phyloP scores from a whole-genome alignment of 2,113 vertebrate species.

The Gorsachius goisagi region DNA sequence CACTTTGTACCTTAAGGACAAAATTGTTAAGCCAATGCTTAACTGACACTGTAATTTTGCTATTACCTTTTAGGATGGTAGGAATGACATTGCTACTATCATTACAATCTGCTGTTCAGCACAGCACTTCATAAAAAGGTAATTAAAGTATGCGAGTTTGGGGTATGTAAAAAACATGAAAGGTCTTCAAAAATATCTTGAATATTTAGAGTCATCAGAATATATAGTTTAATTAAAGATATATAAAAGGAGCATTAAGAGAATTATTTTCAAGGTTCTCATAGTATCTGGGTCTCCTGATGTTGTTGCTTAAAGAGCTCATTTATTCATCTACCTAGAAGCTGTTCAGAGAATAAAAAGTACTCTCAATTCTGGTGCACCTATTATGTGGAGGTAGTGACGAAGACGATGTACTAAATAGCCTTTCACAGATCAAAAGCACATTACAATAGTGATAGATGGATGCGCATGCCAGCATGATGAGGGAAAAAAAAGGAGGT shows the following conservation, averaged over 20 bases:
- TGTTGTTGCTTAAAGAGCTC: neutral
- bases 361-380: neutral
- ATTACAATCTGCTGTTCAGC: neutral
- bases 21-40: neutral
- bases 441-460: neutral
- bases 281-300: neutral
- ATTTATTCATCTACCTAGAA: constrained; percentile 12
- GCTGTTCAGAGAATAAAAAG: constrained; percentile 1
- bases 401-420: constrained; percentile 15
- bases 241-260: neutral
- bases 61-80: neutral
- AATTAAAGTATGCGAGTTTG: neutral
- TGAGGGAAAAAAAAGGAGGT: neutral
- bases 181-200: neutral
- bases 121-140: neutral
- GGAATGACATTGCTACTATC: neutral
- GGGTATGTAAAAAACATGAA: neutral
- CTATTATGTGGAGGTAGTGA: constrained; percentile 2
- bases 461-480: neutral
- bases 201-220: neutral
- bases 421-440: constrained; percentile 12
- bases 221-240: neutral
- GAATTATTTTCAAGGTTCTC: neutral
- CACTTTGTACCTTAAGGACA: neutral
- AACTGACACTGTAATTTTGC: neutral